A percentile compares a stretch with the other conserved stretches of the same genome.
Conservation (phyloP, 2,113 vertebrate genomes). For the Tetrao urogallus region DNA sequence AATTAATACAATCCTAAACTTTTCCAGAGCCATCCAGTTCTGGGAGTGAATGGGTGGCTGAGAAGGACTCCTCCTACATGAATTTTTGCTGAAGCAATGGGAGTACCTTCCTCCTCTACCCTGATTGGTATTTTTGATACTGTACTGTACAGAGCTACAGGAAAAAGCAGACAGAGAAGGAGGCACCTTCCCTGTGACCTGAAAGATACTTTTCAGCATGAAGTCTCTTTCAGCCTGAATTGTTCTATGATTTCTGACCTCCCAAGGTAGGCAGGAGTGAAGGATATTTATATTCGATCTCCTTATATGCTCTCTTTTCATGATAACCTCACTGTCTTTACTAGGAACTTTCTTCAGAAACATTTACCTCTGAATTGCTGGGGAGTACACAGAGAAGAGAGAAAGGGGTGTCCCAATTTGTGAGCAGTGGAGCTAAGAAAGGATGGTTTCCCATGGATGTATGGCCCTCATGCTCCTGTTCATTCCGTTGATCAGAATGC, state of each 20-base stretch:
- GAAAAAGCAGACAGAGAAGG: background rate
- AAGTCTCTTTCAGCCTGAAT: background rate
- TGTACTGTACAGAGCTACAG: background rate
- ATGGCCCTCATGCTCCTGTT: background rate
- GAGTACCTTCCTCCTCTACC: background rate
- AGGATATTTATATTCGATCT: background rate
- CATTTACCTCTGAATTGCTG: background rate
- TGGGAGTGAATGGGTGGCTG: background rate
- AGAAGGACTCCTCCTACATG: conserved; percentile 2
- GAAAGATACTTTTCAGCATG: background rate
- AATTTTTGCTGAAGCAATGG: conserved; percentile 10
- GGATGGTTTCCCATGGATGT: background rate
- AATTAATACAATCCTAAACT: background rate
- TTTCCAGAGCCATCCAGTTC: background rate
- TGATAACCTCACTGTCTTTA: background rate
- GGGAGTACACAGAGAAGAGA: background rate
- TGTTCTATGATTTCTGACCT: background rate
- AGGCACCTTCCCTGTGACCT: background rate
- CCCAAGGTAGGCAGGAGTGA: background rate
- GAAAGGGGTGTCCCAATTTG: background rate
- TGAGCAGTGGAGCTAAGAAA: background rate
- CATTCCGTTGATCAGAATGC: background rate
- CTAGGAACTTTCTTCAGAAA: background rate
- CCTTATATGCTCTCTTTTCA: background rate
- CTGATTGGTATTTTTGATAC: background rate